A percentile compares a stretch with the other conserved stretches of the same genome.
phyloP scores from a whole-genome alignment of 1,140 invertebrate genomes.

The Berghia stephanieae region DNA sequence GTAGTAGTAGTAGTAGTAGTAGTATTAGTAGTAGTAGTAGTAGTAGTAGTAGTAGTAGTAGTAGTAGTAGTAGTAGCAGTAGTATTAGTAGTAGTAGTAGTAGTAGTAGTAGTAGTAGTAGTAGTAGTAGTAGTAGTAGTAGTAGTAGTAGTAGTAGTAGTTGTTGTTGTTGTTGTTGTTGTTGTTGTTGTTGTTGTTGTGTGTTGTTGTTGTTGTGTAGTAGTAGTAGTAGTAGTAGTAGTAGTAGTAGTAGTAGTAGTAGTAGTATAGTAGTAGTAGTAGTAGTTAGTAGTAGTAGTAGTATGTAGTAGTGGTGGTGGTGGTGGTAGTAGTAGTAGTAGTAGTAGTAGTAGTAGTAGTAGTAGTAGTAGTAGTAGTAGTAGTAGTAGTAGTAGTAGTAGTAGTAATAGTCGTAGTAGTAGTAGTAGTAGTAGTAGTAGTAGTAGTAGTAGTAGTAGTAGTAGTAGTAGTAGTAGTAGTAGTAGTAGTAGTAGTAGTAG shows the following conservation, averaged over 20 bases:
- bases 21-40: no score
- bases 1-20: no score
- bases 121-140: slow-evolving; percentile 3
- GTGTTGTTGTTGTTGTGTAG: no score
- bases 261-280: no score
- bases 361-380: slow-evolving; percentile 7
- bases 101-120: slow-evolving; percentile 4
- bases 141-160: background rate
- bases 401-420: no score
- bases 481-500: slow-evolving; percentile 7
- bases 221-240: slow-evolving; percentile 8
- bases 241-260: slow-evolving; percentile 6
- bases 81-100: no score
- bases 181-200: no score
- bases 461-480: slow-evolving; percentile 3
- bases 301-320: no score
- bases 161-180: background rate
- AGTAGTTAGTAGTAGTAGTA: no score
- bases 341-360: slow-evolving; percentile 7
- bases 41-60: slow-evolving; percentile 8
- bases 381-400: slow-evolving; percentile 1
- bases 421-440: slow-evolving; percentile 6
- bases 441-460: slow-evolving; percentile 8
- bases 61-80: slow-evolving; percentile 7
- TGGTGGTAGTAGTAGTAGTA: slow-evolving; percentile 1